Evolutionary conservation across 2,888 invertebrate genomes (phyloP).

Genomic region (Eupithecia exiguata): DNA sequence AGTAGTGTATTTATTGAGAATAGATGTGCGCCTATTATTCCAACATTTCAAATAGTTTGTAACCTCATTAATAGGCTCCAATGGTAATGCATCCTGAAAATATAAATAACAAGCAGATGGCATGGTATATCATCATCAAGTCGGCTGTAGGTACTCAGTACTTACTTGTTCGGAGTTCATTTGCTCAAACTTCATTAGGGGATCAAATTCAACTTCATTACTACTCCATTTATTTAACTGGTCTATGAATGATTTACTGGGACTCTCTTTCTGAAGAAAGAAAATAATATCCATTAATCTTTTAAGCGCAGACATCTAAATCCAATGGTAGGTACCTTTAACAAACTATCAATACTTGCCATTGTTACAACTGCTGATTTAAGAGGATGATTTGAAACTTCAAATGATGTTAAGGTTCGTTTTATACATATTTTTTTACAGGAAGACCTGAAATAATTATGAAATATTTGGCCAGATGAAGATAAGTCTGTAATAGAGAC

Average conservation of each 20-base stretch:
- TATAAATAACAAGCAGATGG: background rate
- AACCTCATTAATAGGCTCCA: conserved; percentile 48
- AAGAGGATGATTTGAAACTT: conserved; percentile 72
- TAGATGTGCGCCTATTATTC: conserved; percentile 88
- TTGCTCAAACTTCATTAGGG: conserved; percentile 74
- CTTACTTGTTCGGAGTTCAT: conserved; percentile 68
- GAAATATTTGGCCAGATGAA: conserved; percentile 57
- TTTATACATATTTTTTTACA: conserved; percentile 21
- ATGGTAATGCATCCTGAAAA: conserved; percentile 55
- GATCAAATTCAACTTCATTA: conserved; percentile 71
- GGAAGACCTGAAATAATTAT: conserved; percentile 58
- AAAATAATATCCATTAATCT: conserved; percentile 12
- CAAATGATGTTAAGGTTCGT: conserved; percentile 50
- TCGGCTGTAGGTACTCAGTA: background rate
- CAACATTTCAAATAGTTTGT: conserved; percentile 88
- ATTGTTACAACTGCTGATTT: conserved; percentile 60
- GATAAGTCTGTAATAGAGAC: background rate
- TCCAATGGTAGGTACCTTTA: background rate
- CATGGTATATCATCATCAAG: background rate
- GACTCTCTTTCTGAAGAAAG: conserved; percentile 64
- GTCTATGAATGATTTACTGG: conserved; percentile 66
- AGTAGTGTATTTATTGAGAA: conserved; percentile 95
- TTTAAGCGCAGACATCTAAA: background rate
- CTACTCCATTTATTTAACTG: conserved; percentile 75
- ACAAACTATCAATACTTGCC: conserved; percentile 49